Evolutionary conservation across 2,888 invertebrate species (phyloP).

Genomic region (Phragmatobia fuliginosa): DNA sequence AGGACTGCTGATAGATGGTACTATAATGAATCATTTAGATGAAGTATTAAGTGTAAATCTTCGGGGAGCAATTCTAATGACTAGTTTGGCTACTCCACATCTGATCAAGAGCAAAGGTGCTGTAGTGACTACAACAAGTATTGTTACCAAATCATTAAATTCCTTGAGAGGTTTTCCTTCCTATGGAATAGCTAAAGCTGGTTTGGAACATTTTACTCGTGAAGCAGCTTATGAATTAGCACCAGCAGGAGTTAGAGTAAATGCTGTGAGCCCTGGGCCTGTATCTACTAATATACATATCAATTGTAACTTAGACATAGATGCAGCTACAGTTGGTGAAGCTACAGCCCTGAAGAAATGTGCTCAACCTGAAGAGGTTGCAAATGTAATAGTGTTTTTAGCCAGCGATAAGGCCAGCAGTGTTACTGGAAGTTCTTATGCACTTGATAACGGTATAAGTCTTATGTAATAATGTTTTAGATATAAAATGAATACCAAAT

Average conservation of each 20-base stretch:
- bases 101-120: slow-evolving; percentile 58
- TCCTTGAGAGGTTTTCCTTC: neutral
- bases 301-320: slow-evolving; percentile 33
- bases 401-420: slow-evolving; percentile 55
- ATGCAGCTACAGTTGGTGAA: slow-evolving; percentile 43
- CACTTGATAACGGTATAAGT: slow-evolving; percentile 40
- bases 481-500: neutral
- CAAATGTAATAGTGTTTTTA: slow-evolving; percentile 50
- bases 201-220: slow-evolving; percentile 13
- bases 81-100: slow-evolving; percentile 54
- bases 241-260: slow-evolving; percentile 15
- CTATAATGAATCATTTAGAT: slow-evolving; percentile 50
- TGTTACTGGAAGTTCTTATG: slow-evolving; percentile 50
- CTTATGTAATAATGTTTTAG: neutral
- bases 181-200: slow-evolving; percentile 21
- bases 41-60: slow-evolving; percentile 56
- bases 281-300: neutral
- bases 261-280: slow-evolving; percentile 14
- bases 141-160: slow-evolving; percentile 11
- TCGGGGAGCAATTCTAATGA: slow-evolving; percentile 52
- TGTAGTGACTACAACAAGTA: slow-evolving; percentile 61
- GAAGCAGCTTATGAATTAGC: slow-evolving; percentile 8
- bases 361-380: slow-evolving; percentile 53
- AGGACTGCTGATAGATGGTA: slow-evolving; percentile 38
- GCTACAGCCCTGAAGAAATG: slow-evolving; percentile 52